Evolutionary conservation across 2,113 vertebrate genomes (phyloP).

Genomic region (Anseranas semipalmata): DNA sequence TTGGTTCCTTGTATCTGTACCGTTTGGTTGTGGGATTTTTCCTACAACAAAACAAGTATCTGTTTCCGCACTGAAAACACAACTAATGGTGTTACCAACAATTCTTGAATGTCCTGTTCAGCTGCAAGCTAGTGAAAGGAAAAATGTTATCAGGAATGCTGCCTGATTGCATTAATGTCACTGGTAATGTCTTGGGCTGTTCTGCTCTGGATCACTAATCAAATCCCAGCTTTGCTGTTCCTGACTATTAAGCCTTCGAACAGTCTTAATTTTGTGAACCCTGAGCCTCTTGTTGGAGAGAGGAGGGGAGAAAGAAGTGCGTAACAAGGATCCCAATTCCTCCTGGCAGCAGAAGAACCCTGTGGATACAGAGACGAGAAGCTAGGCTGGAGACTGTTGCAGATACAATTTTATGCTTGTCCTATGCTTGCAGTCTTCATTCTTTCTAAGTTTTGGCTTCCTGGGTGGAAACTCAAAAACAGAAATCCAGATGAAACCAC

Average conservation of each 20-base stretch:
- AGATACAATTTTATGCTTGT: not conserved
- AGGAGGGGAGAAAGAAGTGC: not conserved
- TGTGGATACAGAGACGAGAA: fast-evolving
- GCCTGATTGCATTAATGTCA: conserved; percentile 34
- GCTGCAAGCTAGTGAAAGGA: not conserved
- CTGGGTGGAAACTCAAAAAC: not conserved
- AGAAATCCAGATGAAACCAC: not conserved
- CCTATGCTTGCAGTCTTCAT: not conserved
- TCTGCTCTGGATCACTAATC: conserved; percentile 30
- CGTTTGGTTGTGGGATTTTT: not conserved
- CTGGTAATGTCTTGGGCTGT: conserved; percentile 3
- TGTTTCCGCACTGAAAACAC: not conserved
- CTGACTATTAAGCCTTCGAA: conserved; percentile 11
- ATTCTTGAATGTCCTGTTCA: not conserved
- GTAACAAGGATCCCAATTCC: not conserved
- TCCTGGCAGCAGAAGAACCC: not conserved
- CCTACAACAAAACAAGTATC: not conserved
- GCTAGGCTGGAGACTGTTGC: not conserved
- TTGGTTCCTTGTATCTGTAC: not conserved
- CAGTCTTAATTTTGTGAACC: conserved; percentile 11
- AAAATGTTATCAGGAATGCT: not conserved
- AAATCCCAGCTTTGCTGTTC: conserved; percentile 31
- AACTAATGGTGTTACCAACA: not conserved
- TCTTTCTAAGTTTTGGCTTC: not conserved
- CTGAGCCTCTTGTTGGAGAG: not conserved